Base-by-base conservation (phyloP, 1,140 invertebrate genomes). In the Oreohelix idahoensis region DNA sequence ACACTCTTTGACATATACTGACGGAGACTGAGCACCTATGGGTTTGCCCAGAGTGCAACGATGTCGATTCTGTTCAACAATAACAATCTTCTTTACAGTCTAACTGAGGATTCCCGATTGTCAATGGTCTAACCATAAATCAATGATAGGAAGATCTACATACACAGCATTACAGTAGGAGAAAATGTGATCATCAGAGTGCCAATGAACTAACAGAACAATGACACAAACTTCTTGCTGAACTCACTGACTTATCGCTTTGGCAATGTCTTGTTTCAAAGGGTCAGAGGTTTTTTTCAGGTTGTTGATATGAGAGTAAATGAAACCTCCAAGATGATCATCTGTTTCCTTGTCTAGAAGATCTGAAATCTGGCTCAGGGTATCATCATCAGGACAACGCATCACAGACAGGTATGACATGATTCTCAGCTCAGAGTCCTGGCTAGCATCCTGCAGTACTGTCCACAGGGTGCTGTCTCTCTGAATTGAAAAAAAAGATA, bases 231-330 rank as follows among this genome's bases (percentile, higher is more conserved):
- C 15, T 45, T 58, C 53, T 49, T 49, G 45, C n/a, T 11, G 8
- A 66, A 66, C 79, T 71, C 95, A 91, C 83, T 96, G 95, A 0
- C 95, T 95, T 0, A 99, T 92, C 8, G 98, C 93, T 73, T 96
- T 95, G 90, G 97, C 96, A 45, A 98, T 95, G 88, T 96, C 95
- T 23, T 97, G 94, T 87, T 95, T 95, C 17, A 95, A 95, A 0
- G 97, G 97, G 13, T 97, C 95, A 0, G 96, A 96, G 0, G 96
- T 97, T 84, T 96, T 95, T 79, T 96, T 95, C 32, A 98, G 90
- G 92, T 98, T 98, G 78, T 94, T 96, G 45, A 99, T 92, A 91
- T 98, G 97, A 71, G 96, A 97, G 96, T 96, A 98, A 8, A 99
- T 96, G 90, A 97, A 99, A 15, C 97, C 97, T 11, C 97, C 97